Evolutionary conservation across 1,140 invertebrate genomes (phyloP).

Genomic region (Meteorus sp.): DNA sequence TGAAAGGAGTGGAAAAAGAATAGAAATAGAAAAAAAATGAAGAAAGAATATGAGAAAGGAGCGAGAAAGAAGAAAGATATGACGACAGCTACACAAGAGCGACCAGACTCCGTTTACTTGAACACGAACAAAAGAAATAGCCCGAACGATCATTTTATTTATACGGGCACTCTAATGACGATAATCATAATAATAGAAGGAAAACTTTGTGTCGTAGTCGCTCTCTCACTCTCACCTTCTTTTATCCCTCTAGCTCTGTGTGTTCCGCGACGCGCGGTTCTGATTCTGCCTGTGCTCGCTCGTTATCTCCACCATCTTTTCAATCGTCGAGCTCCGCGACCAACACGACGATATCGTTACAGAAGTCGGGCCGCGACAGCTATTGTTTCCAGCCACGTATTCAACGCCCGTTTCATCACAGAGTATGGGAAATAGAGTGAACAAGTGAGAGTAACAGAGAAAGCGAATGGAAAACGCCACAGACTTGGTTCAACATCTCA

Average conservation of each 20-base stretch:
- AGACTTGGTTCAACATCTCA: constrained; percentile 1
- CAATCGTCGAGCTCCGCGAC: constrained; percentile 38
- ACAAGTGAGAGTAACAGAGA: no score
- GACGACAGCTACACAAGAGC: neutral
- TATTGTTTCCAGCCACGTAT: constrained; percentile 37
- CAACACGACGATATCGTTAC: constrained; percentile 40
- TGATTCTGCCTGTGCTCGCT: constrained; percentile 13
- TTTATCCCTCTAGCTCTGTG: no score
- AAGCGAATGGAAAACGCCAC: constrained; percentile 25
- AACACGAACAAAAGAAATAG: constrained; percentile 34
- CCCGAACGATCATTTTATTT: constrained; percentile 43
- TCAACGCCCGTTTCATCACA: constrained; percentile 28
- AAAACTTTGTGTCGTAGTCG: constrained; percentile 36
- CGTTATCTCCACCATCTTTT: constrained; percentile 36
- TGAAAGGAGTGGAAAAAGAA: no score
- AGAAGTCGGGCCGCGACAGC: constrained; percentile 38
- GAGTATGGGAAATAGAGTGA: no score
- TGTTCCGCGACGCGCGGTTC: constrained; percentile 20
- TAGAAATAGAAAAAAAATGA: no score
- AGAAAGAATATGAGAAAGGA: neutral
- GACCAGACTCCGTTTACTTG: constrained; percentile 20
- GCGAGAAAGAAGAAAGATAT: constrained; percentile 3
- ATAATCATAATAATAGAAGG: constrained; percentile 44
- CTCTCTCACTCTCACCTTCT: no score
- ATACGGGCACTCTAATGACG: constrained; percentile 43